Evolutionary conservation across 1,140 invertebrate species (phyloP), one percentile per base, ranked within the genome.

Genomic region (Trichonephila clavata): DNA sequence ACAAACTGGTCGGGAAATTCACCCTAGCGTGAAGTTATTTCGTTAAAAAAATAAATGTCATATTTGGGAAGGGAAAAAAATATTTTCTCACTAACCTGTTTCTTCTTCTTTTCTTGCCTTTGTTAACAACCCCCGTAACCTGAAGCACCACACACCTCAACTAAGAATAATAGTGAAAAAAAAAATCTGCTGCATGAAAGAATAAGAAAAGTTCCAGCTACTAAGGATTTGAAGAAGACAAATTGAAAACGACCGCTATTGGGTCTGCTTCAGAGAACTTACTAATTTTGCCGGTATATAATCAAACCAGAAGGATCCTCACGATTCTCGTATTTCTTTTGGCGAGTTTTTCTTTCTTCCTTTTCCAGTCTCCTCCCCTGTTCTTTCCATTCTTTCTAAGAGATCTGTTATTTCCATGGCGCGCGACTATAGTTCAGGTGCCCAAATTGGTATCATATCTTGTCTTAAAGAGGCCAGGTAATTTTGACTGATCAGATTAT

Each of bases 201-300:
- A 18, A 77, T 32, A 77, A 39, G 18, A 32, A 13, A 77, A 77
- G 27, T 77, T 77, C 27, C 32, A 77, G 71, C 71, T 77, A 84
- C 83, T 60, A 50, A 84, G 57, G 39, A 59, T 60, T 60, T 84
- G 83, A 84, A 59, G 83, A 84, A 84, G 83, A 84, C 83, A 84
- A 84, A 84, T 84, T 84, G 83, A 84, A 84, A 59, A 27, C 83
- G 57, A 84, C 83, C 57, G 71, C 71, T 77, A 77, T 77, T 77
- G 71, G 27, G 71, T 39, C 71, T 59, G 50, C 83, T 84, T 84
- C 83, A 84, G 57, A 84, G 83, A 84, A 59, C 43, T 84, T 24
- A 60, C 83, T 77, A 84, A 84, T 60, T 84, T 57, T n/a, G 83
- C 83, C 83, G 83, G 83, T 84, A 84, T 84, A 84, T 84, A 84